Percentiles rank a stretch among this genome's conserved stretches.
Evolutionary conservation across 1,140 invertebrate genomes (phyloP).

Genomic region (Musca domestica): DNA sequence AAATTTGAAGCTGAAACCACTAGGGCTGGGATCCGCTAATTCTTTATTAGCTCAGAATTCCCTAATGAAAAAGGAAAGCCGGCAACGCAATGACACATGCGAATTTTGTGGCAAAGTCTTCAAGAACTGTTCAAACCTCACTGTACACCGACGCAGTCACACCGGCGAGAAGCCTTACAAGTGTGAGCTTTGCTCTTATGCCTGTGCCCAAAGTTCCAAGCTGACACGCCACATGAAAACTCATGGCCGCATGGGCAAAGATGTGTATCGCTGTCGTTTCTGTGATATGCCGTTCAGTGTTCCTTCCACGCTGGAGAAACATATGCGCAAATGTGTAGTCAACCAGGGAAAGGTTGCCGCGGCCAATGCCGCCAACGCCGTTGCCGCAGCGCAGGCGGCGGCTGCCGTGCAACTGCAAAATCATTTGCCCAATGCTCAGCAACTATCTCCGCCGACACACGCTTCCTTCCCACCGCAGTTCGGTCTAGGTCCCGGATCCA

Average conservation of each 20-base stretch:
- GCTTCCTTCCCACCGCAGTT: conserved; percentile 44
- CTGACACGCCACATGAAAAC: conserved; percentile 99
- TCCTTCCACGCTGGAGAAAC: conserved; percentile 97
- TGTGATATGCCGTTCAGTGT: conserved; percentile 99
- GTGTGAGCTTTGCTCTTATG: conserved; percentile 97
- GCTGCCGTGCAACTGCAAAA: conserved; percentile 58
- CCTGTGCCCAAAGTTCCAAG: conserved; percentile 98
- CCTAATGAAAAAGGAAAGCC: conserved; percentile 77
- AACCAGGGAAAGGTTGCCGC: conserved; percentile 77
- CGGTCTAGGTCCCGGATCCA: conserved; percentile 31
- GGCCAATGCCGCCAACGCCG: conserved; percentile 53
- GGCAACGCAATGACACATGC: conserved; percentile 92
- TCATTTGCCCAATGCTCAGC: conserved; percentile 36
- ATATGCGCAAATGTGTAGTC: conserved; percentile 99
- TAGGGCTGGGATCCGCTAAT: conserved; percentile 59
- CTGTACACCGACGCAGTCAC: conserved; percentile 92
- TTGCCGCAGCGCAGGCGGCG: conserved; percentile 55
- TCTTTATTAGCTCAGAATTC: conserved; percentile 64
- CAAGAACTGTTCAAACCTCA: conserved; percentile 98
- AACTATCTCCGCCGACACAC: conserved; percentile 28
- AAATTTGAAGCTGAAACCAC: conserved; percentile 57
- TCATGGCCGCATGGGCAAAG: conserved; percentile 96
- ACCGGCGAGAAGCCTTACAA: conserved; percentile 99
- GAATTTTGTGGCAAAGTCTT: conserved; percentile 98
- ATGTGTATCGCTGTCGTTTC: conserved; percentile 96